Conservation (phyloP, 2,797 vertebrate species). For the Phylloscopus collybita region DNA sequence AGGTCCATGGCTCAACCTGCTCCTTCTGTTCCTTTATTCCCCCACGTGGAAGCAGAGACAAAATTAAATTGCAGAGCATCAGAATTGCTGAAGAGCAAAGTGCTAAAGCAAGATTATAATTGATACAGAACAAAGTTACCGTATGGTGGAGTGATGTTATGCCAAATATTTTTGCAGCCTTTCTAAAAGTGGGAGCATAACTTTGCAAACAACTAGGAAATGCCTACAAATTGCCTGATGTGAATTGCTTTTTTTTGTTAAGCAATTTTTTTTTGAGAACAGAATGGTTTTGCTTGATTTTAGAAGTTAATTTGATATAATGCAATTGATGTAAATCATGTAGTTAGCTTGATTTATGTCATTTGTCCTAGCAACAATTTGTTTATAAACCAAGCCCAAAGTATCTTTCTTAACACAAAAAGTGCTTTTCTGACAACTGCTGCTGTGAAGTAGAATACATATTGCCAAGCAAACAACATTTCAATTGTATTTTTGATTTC, state of each 20-base stretch:
- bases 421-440: constrained; percentile 50
- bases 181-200: constrained; percentile 38
- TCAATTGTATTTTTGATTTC: constrained; percentile 58
- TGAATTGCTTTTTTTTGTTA: constrained; percentile 50
- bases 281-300: constrained; percentile 37
- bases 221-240: constrained; percentile 44
- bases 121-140: constrained; percentile 31
- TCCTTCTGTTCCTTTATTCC: constrained; percentile 27
- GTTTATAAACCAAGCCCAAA: constrained; percentile 45
- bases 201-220: constrained; percentile 34
- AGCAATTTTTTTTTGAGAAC: constrained; percentile 40
- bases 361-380: constrained; percentile 55
- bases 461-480: constrained; percentile 48
- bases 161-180: constrained; percentile 41
- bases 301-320: constrained; percentile 53
- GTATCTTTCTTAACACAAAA: constrained; percentile 44
- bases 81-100: constrained; percentile 32
- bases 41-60: not conserved
- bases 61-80: constrained; percentile 11
- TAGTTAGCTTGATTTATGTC: constrained; percentile 58
- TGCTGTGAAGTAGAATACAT: constrained; percentile 30
- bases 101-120: constrained; percentile 35
- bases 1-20: not conserved
- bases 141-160: constrained; percentile 40
- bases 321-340: constrained; percentile 49